phyloP scores from a whole-genome alignment of 2,797 vertebrate species.

The Typhlichthys subterraneus region DNA sequence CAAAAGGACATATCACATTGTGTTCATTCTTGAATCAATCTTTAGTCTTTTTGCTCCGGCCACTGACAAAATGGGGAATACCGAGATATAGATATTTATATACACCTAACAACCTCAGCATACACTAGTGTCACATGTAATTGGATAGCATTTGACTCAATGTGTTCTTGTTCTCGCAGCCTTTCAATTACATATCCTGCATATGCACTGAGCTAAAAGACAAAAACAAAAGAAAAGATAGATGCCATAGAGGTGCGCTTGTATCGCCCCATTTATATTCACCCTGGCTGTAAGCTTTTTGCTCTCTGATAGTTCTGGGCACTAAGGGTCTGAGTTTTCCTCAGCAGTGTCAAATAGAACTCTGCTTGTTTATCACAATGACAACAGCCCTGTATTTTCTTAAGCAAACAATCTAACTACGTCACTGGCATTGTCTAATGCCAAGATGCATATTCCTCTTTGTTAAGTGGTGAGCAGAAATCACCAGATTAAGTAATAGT shows the following conservation, averaged over 20 bases:
- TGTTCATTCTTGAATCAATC: conserved; percentile 35
- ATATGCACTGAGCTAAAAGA: conserved; percentile 42
- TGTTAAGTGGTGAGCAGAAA: conserved; percentile 38
- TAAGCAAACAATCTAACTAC: conserved; percentile 49
- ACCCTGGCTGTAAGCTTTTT: conserved; percentile 36
- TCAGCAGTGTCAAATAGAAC: conserved; percentile 40
- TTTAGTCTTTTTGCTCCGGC: conserved; percentile 14
- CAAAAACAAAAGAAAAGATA: conserved; percentile 31
- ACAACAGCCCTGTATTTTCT: conserved; percentile 40
- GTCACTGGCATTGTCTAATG: conserved; percentile 58
- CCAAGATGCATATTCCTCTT: conserved; percentile 61
- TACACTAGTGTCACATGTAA: conserved; percentile 20
- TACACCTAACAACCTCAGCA: conserved; percentile 26
- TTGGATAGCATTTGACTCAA: conserved; percentile 35
- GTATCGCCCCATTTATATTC: conserved; percentile 10
- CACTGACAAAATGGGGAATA: conserved; percentile 21
- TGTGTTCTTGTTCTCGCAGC: conserved; percentile 37
- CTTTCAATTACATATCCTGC: conserved; percentile 22
- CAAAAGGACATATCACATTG: conserved; percentile 45
- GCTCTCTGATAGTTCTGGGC: conserved; percentile 55
- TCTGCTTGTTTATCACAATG: conserved; percentile 55
- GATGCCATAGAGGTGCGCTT: conserved; percentile 36
- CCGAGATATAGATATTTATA: conserved; percentile 11
- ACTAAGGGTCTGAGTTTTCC: conserved; percentile 42
- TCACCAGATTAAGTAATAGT: conserved; percentile 70